phyloP scores from a whole-genome alignment of 2,797 vertebrate species.

The Erithacus rubecula region DNA sequence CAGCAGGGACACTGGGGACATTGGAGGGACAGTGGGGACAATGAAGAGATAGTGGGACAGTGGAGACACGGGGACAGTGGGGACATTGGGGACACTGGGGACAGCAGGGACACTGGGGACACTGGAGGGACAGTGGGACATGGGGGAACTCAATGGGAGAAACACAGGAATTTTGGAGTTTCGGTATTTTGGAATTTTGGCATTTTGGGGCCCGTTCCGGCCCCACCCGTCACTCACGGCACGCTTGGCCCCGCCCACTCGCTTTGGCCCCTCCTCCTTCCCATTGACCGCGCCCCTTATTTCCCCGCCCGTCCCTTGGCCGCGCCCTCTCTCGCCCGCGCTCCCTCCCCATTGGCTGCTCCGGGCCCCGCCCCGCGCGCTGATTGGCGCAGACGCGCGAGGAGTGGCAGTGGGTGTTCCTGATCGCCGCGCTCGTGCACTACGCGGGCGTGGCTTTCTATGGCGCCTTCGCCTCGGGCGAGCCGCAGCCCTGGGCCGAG shows the following conservation, averaged over 20 bases:
- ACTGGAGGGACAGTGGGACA: no score
- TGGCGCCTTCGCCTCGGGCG: not conserved
- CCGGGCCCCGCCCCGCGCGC: not conserved
- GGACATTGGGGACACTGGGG: no score
- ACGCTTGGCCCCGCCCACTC: not conserved
- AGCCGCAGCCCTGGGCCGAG: not conserved
- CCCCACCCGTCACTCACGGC: not conserved
- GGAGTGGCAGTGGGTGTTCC: constrained; percentile 83
- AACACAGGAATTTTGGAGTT: no score
- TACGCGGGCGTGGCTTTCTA: not conserved
- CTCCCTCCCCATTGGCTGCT: accelerated
- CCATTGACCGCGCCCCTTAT: not conserved
- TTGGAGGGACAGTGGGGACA: no score
- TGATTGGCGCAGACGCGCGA: not conserved
- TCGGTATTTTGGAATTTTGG: no score
- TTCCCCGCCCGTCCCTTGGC: not conserved
- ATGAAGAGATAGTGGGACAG: no score
- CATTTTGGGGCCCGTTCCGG: not conserved
- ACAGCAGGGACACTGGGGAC: no score
- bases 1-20: no score
- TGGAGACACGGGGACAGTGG: no score
- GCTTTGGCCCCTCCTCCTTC: not conserved
- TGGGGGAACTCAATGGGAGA: no score
- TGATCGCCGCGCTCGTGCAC: constrained; percentile 45
- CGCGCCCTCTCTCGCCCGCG: not conserved